Percentiles rank a stretch among this genome's conserved stretches.
These are phyloP conservation scores for Ianthella basta DNA, from an alignment of 37 sponge, comb jelly and placozoan genomes.

Conservation along the genomic window DNA sequence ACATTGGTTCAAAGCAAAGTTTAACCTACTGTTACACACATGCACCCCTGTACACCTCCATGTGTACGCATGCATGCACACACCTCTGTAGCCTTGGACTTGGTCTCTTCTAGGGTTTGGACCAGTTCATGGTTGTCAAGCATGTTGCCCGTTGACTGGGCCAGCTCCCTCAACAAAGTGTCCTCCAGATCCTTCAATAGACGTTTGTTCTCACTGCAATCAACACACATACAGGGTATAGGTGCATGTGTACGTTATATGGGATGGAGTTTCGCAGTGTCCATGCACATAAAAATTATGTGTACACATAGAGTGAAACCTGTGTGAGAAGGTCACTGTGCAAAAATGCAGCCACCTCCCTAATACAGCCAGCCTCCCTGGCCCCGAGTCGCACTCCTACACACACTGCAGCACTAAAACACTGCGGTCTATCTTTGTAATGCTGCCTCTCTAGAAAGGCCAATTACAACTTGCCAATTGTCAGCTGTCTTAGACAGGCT, in stretches of 20 bases:
- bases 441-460: no score
- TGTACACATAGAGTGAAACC: background rate
- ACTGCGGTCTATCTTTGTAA: no score
- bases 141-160: slow-evolving; percentile 98
- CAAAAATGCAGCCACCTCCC: background rate
- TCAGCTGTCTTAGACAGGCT: no score
- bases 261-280: no score
- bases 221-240: no score
- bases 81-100: slow-evolving; percentile 97
- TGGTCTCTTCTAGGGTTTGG: slow-evolving; percentile 96
- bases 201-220: slow-evolving; percentile 93
- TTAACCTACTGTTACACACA: no score
- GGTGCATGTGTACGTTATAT: background rate
- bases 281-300: no score
- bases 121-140: slow-evolving; percentile 98
- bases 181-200: slow-evolving; percentile 98
- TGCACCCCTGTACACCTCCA: background rate
- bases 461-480: no score
- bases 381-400: background rate
- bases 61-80: background rate
- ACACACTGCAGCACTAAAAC: background rate
- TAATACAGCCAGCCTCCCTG: slow-evolving; percentile 9
- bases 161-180: slow-evolving; percentile 95
- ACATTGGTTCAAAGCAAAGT: no score
- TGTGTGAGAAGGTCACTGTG: background rate